A percentile compares a stretch with the other conserved stretches of the same genome.
Conservation (phyloP, 2,797 vertebrate species). For the Astyanax mexicanus region DNA sequence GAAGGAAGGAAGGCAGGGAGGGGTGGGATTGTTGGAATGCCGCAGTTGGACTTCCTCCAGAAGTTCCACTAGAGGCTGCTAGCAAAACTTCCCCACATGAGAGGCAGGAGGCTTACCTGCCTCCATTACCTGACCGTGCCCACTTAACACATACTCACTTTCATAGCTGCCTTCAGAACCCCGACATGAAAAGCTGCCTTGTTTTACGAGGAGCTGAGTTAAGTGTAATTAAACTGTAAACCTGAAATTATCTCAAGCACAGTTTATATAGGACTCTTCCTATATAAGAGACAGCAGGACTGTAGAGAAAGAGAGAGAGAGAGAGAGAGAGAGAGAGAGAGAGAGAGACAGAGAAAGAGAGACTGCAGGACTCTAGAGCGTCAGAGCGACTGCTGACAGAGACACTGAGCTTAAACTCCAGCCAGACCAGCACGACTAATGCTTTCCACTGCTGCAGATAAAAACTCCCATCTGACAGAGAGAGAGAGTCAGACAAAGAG, state of each 20-base stretch:
- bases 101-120: constrained; percentile 25
- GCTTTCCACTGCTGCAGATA: constrained; percentile 70
- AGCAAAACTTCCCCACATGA: constrained; percentile 60
- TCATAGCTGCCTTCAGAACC: constrained; percentile 6
- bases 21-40: constrained; percentile 54
- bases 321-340: too few species aligned
- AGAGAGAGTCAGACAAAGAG: background rate
- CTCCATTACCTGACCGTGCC: background rate
- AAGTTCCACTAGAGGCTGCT: constrained; percentile 56
- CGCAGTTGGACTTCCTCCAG: constrained; percentile 64
- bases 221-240: constrained; percentile 50
- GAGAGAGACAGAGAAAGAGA: too few species aligned
- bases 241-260: constrained; percentile 22
- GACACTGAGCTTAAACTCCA: constrained; percentile 58
- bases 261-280: constrained; percentile 40
- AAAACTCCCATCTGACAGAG: constrained; percentile 54
- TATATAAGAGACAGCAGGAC: background rate
- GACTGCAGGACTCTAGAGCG: constrained; percentile 18
- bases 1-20: constrained; percentile 57
- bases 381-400: constrained; percentile 48
- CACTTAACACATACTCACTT: background rate
- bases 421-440: constrained; percentile 69
- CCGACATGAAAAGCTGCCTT: constrained; percentile 37
- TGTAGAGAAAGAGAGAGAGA: too few species aligned
- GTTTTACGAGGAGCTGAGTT: constrained; percentile 41